Evolutionary conservation across 2,797 vertebrate species (phyloP).

Genomic region (Catamblyrhynchus diadema): DNA sequence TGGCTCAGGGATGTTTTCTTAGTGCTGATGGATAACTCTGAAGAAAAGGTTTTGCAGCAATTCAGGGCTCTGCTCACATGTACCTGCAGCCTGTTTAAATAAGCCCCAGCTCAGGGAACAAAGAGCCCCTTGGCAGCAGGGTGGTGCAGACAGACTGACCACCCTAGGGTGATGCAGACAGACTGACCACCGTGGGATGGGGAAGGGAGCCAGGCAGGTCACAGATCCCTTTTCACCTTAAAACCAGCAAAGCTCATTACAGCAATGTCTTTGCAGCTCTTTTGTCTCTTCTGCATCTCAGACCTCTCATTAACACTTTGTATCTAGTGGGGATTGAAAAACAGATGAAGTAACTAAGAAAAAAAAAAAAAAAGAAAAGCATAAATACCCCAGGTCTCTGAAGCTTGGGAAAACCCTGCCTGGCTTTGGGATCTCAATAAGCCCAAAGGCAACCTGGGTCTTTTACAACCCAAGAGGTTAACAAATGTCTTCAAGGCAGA

Average conservation of each 20-base stretch:
- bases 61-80: not conserved
- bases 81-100: not conserved
- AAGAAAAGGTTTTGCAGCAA: not conserved
- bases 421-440: constrained; percentile 60
- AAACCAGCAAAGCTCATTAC: not conserved
- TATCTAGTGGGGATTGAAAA: not conserved
- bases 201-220: not conserved
- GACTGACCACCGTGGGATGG: not conserved
- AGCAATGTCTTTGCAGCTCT: not conserved
- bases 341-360: not conserved
- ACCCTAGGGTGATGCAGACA: not conserved
- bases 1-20: constrained; percentile 28
- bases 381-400: not conserved
- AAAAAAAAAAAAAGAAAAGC: not conserved
- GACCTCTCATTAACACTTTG: not conserved
- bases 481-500: constrained; percentile 43
- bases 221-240: not conserved
- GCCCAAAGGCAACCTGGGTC: constrained; percentile 59
- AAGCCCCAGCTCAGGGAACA: constrained; percentile 24
- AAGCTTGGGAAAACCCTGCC: constrained; percentile 43
- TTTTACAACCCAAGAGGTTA: constrained; percentile 68
- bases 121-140: constrained; percentile 6
- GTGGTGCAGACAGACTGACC: not conserved
- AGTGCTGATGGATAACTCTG: constrained; percentile 49
- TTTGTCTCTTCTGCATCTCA: not conserved